Conservation (phyloP, 2,797 vertebrate genomes). For the Sebastolobus alascanus region DNA sequence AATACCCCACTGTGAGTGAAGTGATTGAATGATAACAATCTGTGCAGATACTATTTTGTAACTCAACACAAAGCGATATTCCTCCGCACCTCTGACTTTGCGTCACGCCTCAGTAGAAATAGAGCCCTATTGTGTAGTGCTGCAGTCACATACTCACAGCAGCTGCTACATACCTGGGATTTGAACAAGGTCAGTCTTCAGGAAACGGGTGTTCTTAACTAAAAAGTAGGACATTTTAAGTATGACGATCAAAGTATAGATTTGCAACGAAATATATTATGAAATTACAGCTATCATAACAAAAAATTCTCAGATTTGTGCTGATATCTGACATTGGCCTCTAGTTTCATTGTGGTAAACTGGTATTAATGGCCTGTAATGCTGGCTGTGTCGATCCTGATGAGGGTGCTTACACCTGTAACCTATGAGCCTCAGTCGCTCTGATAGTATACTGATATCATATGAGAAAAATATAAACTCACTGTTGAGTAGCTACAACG, state of each 20-base stretch:
- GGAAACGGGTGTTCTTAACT: not conserved
- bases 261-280: not conserved
- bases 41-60: not conserved
- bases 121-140: not conserved
- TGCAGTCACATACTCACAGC: not conserved
- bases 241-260: not conserved
- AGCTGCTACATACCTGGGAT: not conserved
- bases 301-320: not conserved
- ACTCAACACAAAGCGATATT: not conserved
- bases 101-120: not conserved
- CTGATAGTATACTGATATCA: no score
- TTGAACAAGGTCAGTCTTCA: not conserved
- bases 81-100: not conserved
- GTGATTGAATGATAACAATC: not conserved
- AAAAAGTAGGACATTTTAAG: not conserved
- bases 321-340: not conserved
- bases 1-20: not conserved
- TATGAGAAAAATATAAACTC: no score
- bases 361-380: no score
- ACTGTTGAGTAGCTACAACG: not conserved
- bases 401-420: not conserved
- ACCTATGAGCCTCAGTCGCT: not conserved
- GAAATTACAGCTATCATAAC: not conserved
- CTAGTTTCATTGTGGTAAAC: not conserved
- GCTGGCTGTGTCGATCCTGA: rapidly evolving